Evolutionary conservation across 2,113 vertebrate genomes (phyloP).

Genomic region (Notothenia coriiceps): DNA sequence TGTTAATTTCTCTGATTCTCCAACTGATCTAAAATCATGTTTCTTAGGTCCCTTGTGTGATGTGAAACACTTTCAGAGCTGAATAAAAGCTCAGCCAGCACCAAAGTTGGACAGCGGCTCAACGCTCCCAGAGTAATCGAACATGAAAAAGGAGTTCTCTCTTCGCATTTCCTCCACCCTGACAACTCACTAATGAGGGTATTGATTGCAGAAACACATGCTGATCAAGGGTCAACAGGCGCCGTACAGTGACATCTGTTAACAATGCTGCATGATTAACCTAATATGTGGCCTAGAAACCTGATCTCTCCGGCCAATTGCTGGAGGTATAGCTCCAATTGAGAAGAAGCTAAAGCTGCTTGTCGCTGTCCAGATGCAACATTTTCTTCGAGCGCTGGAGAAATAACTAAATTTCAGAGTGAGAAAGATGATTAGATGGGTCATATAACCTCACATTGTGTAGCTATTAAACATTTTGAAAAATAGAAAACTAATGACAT

Average conservation of each 20-base stretch:
- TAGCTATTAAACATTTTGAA: neutral
- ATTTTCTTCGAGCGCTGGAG: conserved; percentile 1
- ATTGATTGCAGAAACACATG: conserved; percentile 77
- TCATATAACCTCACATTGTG: neutral
- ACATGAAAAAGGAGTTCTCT: conserved; percentile 67
- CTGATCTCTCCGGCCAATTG: conserved; percentile 53
- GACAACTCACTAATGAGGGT: conserved; percentile 72
- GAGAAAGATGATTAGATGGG: conserved; percentile 2
- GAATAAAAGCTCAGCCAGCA: conserved; percentile 31
- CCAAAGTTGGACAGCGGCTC: conserved; percentile 53
- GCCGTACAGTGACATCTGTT: conserved; percentile 79
- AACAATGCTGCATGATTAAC: conserved; percentile 80
- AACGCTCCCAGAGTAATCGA: conserved; percentile 50
- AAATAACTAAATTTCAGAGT: neutral
- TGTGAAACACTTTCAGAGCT: conserved; percentile 41
- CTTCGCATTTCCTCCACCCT: conserved; percentile 57
- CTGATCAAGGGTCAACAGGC: conserved; percentile 74
- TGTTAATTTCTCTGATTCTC: conserved; percentile 29
- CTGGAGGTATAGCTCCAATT: conserved; percentile 44
- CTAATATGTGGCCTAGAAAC: conserved; percentile 74
- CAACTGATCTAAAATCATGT: conserved; percentile 51
- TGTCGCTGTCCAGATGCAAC: conserved; percentile 32
- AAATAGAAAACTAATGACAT: neutral
- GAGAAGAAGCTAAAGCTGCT: conserved; percentile 35
- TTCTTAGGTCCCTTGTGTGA: conserved; percentile 40